A percentile compares a stretch with the other conserved stretches of the same genome.
phyloP scores from a whole-genome alignment of 2,888 invertebrate genomes.

The Coelogynopora nodosa region DNA sequence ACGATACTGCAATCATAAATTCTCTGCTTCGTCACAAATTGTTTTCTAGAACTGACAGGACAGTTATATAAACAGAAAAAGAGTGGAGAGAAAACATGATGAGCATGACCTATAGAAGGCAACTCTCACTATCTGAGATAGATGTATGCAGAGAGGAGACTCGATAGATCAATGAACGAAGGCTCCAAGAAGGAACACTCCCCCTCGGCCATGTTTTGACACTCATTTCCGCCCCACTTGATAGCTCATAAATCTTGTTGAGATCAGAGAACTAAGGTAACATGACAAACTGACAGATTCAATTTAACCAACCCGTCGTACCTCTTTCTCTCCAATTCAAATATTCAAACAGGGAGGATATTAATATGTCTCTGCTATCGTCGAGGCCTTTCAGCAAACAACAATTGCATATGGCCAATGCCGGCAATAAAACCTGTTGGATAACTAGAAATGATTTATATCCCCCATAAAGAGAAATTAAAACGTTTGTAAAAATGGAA shows the following conservation, averaged over 20 bases:
- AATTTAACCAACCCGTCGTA: background rate
- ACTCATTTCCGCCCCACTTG: background rate
- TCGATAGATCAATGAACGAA: background rate
- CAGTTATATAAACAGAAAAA: too few species aligned
- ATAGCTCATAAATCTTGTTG: background rate
- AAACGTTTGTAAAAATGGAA: slow-evolving; percentile 1
- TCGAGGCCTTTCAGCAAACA: background rate
- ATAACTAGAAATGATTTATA: background rate
- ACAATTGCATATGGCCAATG: background rate
- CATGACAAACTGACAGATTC: slow-evolving; percentile 31
- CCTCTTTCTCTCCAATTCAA: too few species aligned
- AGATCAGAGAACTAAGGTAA: background rate
- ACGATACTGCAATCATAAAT: background rate
- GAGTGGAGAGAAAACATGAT: background rate
- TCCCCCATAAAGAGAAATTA: slow-evolving; percentile 4
- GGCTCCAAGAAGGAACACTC: background rate
- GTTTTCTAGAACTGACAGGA: too few species aligned
- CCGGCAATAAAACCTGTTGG: slow-evolving; percentile 18
- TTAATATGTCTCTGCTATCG: too few species aligned
- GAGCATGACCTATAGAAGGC: background rate
- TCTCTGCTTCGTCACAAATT: too few species aligned
- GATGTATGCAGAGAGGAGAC: background rate
- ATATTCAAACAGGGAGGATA: too few species aligned
- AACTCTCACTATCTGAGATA: background rate
- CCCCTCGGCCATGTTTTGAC: background rate